A percentile compares a stretch with the other conserved stretches of the same genome.
Conservation (phyloP, 2,113 vertebrate genomes). For the Phocoena sinus region DNA sequence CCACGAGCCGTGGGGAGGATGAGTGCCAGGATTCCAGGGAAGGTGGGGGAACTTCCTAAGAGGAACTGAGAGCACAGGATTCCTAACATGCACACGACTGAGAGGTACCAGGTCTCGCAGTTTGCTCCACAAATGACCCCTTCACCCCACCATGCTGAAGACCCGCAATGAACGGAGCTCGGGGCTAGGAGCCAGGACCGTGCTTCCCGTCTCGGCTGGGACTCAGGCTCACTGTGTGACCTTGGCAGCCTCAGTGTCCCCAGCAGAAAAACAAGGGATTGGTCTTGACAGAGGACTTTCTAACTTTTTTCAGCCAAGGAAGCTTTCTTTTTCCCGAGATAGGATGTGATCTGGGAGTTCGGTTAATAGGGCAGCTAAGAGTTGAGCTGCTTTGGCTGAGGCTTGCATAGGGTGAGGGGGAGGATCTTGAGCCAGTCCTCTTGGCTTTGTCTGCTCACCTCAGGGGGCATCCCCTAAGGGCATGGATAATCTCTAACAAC, state of each 20-base stretch:
- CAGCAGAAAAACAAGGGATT: neutral
- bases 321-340: neutral
- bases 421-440: neutral
- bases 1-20: neutral
- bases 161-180: neutral
- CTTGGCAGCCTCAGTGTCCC: neutral
- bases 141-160: neutral
- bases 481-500: neutral
- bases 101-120: neutral
- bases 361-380: neutral
- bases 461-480: neutral
- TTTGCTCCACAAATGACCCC: neutral
- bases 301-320: neutral
- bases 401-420: neutral
- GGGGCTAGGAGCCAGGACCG: neutral
- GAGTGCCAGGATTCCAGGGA: neutral
- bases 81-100: neutral
- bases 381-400: neutral
- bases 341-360: neutral
- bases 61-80: neutral
- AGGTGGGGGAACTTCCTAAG: neutral
- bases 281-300: neutral
- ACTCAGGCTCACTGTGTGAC: neutral
- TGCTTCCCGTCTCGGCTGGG: neutral
- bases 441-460: neutral